Percentiles rank a stretch among this genome's conserved stretches.
Evolutionary conservation across 2,888 invertebrate genomes (phyloP).

Genomic region (Erynnis tages): DNA sequence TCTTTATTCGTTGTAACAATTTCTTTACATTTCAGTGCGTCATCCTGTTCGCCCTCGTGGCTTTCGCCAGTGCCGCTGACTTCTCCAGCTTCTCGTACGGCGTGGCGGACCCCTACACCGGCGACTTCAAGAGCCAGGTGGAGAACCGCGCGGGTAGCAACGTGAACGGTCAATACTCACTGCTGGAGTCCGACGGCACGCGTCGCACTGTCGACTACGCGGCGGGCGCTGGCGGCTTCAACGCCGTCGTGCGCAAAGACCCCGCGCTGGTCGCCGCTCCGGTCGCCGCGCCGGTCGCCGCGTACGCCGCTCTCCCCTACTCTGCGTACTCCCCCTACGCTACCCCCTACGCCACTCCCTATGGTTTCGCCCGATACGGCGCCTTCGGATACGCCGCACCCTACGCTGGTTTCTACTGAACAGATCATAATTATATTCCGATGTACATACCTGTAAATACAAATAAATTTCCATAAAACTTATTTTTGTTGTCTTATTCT

Average conservation of each 20-base stretch:
- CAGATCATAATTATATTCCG: constrained; percentile 29
- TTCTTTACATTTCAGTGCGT: constrained; percentile 55
- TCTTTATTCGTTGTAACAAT: too few species aligned
- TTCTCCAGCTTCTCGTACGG: constrained; percentile 76
- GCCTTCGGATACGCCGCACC: constrained; percentile 6
- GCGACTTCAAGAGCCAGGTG: constrained; percentile 79
- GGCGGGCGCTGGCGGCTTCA: constrained; percentile 79
- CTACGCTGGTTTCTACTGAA: not conserved
- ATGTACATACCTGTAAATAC: constrained; percentile 45
- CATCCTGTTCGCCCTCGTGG: constrained; percentile 54
- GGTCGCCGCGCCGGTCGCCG: constrained; percentile 42
- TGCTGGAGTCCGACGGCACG: too few species aligned
- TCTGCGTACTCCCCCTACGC: not conserved
- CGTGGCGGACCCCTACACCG: constrained; percentile 79
- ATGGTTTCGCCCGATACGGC: constrained; percentile 35
- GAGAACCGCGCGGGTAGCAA: constrained; percentile 74
- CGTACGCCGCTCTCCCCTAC: constrained; percentile 40
- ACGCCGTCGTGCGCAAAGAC: constrained; percentile 71
- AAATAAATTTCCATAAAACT: too few species aligned
- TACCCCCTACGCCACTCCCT: constrained; percentile 50
- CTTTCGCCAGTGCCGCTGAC: constrained; percentile 46
- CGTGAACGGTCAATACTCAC: constrained; percentile 79
- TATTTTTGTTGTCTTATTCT: too few species aligned
- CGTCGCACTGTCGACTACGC: constrained; percentile 80
- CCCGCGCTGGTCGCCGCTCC: constrained; percentile 34